Evolutionary conservation across 2,113 vertebrate genomes (phyloP).

Genomic region (Dinomys branickii): DNA sequence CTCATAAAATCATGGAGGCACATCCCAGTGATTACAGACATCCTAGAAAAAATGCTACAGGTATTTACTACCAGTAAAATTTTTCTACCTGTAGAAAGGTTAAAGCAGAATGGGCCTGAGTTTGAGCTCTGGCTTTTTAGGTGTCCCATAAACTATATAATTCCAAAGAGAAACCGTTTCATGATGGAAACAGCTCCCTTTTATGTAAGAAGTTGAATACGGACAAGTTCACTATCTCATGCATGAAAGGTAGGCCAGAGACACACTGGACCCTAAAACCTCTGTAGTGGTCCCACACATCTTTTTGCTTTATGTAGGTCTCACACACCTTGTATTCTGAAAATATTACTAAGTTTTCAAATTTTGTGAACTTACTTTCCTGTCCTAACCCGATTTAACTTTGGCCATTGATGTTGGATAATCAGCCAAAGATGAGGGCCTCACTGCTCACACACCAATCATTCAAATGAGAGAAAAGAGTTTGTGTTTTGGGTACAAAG

Average conservation of each 20-base stretch:
- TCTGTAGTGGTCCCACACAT: background rate
- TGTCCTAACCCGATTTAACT: background rate
- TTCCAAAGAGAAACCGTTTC: background rate
- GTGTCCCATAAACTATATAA: background rate
- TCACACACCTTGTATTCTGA: background rate
- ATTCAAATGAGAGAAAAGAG: background rate
- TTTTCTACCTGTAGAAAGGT: background rate
- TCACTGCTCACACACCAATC: background rate
- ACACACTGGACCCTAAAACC: background rate
- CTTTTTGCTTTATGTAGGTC: background rate
- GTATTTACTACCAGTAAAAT: background rate
- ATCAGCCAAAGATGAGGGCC: background rate
- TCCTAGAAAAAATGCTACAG: background rate
- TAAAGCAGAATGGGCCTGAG: background rate
- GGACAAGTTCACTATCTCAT: background rate
- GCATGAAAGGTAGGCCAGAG: background rate
- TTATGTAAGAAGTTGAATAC: background rate
- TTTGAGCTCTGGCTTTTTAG: background rate
- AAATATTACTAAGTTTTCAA: background rate
- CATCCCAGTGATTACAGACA: background rate
- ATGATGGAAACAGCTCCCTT: background rate
- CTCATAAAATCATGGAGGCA: background rate
- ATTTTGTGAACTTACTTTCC: background rate
- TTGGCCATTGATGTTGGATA: background rate
- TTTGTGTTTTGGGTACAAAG: background rate